Conservation (phyloP, 2,113 vertebrate species). For the Paradoxurus hermaphroditus region DNA sequence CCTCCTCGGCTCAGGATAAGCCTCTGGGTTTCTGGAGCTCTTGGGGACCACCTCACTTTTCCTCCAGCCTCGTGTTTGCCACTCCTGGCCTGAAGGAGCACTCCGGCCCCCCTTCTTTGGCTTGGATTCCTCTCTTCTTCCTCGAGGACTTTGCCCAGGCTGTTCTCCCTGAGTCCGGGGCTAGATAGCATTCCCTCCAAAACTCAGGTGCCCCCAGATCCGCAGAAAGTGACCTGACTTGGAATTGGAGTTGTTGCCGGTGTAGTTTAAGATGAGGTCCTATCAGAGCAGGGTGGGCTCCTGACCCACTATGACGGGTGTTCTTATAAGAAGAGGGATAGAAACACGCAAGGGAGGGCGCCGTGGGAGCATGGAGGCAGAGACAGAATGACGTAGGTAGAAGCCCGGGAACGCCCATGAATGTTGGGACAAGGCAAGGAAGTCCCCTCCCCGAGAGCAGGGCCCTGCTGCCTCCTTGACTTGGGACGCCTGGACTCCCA, state of each 20-base stretch:
- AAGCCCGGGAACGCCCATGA: too few relatives aligned
- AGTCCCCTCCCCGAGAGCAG: not conserved
- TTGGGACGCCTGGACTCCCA: not conserved
- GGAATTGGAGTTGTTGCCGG: not conserved
- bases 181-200: not conserved
- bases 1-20: not conserved
- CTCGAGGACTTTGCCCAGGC: not conserved
- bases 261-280: not conserved
- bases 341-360: fast-evolving
- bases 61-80: not conserved
- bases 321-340: not conserved
- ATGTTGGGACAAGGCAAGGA: not conserved
- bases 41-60: not conserved
- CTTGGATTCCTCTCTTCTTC: not conserved
- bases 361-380: not conserved
- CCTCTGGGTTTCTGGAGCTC: not conserved
- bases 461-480: not conserved
- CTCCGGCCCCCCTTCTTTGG: not conserved
- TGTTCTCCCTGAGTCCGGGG: fast-evolving
- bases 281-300: not conserved
- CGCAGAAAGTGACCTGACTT: not conserved
- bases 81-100: not conserved
- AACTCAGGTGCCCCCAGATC: not conserved
- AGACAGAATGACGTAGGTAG: fast-evolving
- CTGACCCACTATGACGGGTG: not conserved